These are phyloP conservation scores for Diabrotica balteata DNA, from an alignment of 2,888 invertebrate species.

Conservation along the genomic window DNA sequence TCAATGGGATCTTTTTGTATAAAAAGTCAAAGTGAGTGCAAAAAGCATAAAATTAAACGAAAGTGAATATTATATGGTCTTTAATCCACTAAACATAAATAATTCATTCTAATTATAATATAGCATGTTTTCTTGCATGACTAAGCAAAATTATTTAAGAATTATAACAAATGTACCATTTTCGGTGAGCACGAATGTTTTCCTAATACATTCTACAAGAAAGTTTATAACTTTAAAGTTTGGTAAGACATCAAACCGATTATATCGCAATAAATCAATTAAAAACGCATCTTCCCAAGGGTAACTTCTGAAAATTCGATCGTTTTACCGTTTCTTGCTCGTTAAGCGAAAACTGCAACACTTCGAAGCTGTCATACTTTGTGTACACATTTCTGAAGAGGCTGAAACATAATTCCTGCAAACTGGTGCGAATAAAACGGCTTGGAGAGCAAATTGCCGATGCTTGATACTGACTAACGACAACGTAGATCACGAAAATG, in stretches of 20 bases:
- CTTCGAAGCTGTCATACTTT: slow-evolving; percentile 33
- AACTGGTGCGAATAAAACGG: slow-evolving; percentile 43
- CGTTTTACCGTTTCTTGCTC: slow-evolving; percentile 10
- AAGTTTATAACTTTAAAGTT: neutral
- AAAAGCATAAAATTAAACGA: too few species aligned
- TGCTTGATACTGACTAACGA: slow-evolving; percentile 45
- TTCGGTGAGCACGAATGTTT: too few species aligned
- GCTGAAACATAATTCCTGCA: slow-evolving; percentile 38
- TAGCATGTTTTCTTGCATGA: too few species aligned
- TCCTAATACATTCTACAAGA: too few species aligned
- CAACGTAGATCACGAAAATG: slow-evolving; percentile 46
- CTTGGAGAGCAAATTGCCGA: slow-evolving; percentile 41
- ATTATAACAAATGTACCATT: too few species aligned
- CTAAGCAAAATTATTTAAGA: too few species aligned
- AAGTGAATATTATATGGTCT: too few species aligned
- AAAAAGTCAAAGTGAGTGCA: too few species aligned
- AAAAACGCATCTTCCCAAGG: slow-evolving; percentile 8
- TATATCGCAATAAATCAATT: slow-evolving; percentile 14
- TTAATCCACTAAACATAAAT: too few species aligned
- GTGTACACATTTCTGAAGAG: slow-evolving; percentile 35
- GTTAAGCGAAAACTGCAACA: slow-evolving; percentile 29
- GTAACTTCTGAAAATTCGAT: slow-evolving; percentile 1
- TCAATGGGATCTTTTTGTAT: too few species aligned
- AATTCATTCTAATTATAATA: too few species aligned
- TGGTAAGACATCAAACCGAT: neutral